Base-by-base conservation (phyloP, 2,888 invertebrate species). In the Tachina grossa region DNA sequence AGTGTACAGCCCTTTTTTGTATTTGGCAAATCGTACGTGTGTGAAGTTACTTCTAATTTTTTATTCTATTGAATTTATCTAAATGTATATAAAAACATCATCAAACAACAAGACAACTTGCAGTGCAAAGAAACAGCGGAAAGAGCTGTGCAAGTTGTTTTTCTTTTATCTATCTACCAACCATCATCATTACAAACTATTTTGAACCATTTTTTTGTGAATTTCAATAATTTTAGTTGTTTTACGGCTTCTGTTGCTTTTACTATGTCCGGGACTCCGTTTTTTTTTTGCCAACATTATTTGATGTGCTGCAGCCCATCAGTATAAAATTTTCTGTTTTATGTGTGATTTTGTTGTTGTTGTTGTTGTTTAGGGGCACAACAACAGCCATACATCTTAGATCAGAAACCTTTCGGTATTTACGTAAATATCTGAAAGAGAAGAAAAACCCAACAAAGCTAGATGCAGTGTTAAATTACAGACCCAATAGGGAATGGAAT, bases 141-240 rank as follows among this genome's bases (percentile, higher is more conserved):
- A 14, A 31, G 59, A 31, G 19, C 41, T 49, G 31, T 45, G 53
- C 31, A 16, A 31, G 9, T 61, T 39, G 5, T 19, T 5, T 55
- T 63, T 41, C 6, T 84, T 83, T 68, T 81, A 63, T 71, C 78
- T 81, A 63, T 71, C 78, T 79, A 16, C 74, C 77, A 63, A 65
- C 78, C 77, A 16, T 71, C 77, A 65, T 85, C 86, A 66, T 66
- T 49, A 39, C 66, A 51, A 16, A 86, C 75, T 86, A 87, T 86
- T 87, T 87, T 79, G 86, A 80, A 87, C 69, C 83, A 87, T 83
- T 86, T 87, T n/a, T 87, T 87, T 87, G 86, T 82, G 74, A 86
- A 82, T 85, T 87, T 87, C 82, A 87, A 87, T 87, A 87, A 87
- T 87, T 87, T 87, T 85, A 87, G 83, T 86, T 83, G 83, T 82